Evolutionary conservation across 2,888 invertebrate genomes (phyloP).

Genomic region (Eurytoma adleriae): DNA sequence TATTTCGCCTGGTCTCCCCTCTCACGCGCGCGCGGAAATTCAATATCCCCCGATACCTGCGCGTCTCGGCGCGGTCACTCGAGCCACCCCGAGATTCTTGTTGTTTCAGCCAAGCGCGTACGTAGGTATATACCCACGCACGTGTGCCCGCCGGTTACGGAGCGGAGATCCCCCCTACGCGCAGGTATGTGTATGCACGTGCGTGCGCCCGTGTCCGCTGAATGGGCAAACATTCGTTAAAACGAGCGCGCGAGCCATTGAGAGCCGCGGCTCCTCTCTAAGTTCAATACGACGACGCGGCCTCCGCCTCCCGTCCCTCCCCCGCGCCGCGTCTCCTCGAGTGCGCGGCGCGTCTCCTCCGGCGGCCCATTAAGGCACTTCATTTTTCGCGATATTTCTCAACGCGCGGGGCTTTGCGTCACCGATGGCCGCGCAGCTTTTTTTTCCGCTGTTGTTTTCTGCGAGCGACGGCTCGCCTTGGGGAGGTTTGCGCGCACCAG

Average conservation of each 20-base stretch:
- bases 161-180: too few species aligned
- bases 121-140: neutral
- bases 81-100: slow-evolving; percentile 42
- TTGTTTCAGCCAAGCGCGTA: slow-evolving; percentile 44
- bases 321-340: neutral
- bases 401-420: too few species aligned
- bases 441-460: too few species aligned
- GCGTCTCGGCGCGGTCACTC: neutral
- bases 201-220: neutral
- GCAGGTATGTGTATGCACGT: neutral
- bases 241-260: slow-evolving; percentile 37
- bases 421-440: too few species aligned
- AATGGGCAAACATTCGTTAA: slow-evolving; percentile 52
- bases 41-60: slow-evolving; percentile 38
- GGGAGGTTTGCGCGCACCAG: too few species aligned
- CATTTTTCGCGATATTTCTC: too few species aligned
- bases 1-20: neutral
- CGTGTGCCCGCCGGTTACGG: neutral
- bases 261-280: neutral
- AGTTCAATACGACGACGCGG: slow-evolving; percentile 27
- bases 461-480: too few species aligned
- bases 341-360: neutral
- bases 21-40: slow-evolving; percentile 33
- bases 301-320: neutral
- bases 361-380: too few species aligned